Evolutionary conservation across 2,113 vertebrate genomes (phyloP).

Genomic region (Orientallactaga bullata): DNA sequence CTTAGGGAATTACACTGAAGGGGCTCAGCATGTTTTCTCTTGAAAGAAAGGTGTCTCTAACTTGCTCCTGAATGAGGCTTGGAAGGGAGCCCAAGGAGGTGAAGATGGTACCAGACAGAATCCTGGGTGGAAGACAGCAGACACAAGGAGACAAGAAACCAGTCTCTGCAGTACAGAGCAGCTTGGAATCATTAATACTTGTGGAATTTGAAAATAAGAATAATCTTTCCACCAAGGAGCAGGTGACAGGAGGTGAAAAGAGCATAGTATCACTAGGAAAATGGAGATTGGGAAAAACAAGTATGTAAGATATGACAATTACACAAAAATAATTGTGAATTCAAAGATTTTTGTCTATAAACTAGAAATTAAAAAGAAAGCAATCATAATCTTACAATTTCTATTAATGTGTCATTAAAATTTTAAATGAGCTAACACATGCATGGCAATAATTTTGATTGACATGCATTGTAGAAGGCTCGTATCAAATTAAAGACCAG

Average conservation of each 20-base stretch:
- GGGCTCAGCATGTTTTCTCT: background rate
- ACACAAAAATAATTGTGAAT: accelerated
- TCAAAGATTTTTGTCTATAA: background rate
- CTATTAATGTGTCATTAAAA: background rate
- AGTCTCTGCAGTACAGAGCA: background rate
- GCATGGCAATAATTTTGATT: background rate
- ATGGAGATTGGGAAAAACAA: background rate
- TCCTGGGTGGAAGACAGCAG: too few relatives aligned
- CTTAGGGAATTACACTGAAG: background rate
- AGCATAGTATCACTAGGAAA: accelerated
- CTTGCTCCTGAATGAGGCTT: background rate
- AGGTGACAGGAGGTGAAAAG: accelerated
- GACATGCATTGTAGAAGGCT: background rate
- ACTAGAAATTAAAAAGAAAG: background rate
- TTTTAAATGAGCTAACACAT: background rate
- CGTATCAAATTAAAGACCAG: background rate
- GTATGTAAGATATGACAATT: accelerated
- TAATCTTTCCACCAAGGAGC: background rate
- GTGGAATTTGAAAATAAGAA: background rate
- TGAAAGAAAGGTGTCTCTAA: background rate
- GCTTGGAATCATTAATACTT: background rate
- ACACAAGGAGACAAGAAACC: background rate
- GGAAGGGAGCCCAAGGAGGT: accelerated
- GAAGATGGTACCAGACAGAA: background rate
- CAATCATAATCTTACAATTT: background rate